Percentiles rank a stretch among this genome's conserved stretches.
These are phyloP conservation scores for Crossaster papposus DNA, from an alignment of 53 echinoderm and acorn worm genomes.

Conservation along the genomic window DNA sequence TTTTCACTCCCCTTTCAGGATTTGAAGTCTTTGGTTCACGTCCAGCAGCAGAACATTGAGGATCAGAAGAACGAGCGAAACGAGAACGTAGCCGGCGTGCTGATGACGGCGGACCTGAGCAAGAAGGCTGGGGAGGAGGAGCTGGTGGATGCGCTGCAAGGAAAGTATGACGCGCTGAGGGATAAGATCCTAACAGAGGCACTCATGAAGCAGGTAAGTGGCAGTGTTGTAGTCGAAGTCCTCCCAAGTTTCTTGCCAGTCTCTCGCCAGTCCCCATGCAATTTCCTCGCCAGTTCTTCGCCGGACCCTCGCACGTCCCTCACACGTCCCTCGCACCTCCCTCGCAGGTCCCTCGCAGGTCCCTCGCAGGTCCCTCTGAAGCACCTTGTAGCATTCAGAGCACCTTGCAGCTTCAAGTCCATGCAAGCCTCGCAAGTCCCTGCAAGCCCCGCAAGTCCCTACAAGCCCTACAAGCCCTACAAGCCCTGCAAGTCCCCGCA, in stretches of 20 bases:
- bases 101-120: slow-evolving; percentile 77
- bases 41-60: slow-evolving; percentile 77
- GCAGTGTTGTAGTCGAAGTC: not conserved
- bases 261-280: no score
- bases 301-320: no score
- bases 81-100: slow-evolving; percentile 82
- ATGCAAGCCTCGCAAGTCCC: no score
- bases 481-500: not conserved
- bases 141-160: slow-evolving; percentile 90
- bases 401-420: not conserved
- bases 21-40: slow-evolving; percentile 70
- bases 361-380: not conserved
- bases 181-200: slow-evolving; percentile 96
- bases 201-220: slow-evolving; percentile 88
- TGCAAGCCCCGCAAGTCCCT: no score
- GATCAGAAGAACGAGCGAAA: slow-evolving; percentile 77
- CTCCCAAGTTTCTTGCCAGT: not conserved
- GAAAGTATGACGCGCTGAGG: slow-evolving; percentile 91
- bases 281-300: no score
- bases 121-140: slow-evolving; percentile 83
- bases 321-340: no score
- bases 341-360: not conserved
- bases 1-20: slow-evolving; percentile 62
- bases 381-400: no score
- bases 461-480: no score